Percentiles rank a stretch among this genome's conserved stretches.
These are phyloP conservation scores for Hetaerina titia DNA, from an alignment of 2,888 invertebrate species.

Conservation along the genomic window DNA sequence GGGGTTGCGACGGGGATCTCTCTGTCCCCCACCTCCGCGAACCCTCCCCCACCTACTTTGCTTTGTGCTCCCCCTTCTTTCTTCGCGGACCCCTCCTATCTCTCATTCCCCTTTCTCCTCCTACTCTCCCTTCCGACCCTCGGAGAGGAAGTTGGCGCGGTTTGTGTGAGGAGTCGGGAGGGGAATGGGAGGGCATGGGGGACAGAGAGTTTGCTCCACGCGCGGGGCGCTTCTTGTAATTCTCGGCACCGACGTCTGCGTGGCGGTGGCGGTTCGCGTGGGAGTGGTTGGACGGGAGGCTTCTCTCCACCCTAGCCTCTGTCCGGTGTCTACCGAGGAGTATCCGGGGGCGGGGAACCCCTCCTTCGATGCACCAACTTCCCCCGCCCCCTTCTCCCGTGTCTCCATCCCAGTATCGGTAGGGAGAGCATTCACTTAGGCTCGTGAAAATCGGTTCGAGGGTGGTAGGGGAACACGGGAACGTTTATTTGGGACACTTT, in stretches of 20 bases:
- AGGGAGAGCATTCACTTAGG: not conserved
- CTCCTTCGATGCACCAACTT: not conserved
- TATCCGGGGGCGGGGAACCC: not conserved
- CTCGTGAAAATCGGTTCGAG: not conserved
- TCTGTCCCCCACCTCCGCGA: not conserved
- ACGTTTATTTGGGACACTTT: too few relatives aligned
- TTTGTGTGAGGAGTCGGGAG: not conserved
- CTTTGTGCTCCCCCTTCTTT: too few relatives aligned
- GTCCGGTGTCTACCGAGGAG: not conserved
- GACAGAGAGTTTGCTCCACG: not conserved
- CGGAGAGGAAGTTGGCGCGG: not conserved
- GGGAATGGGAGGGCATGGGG: not conserved
- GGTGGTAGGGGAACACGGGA: too few relatives aligned
- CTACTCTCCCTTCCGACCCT: not conserved
- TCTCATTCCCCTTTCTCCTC: not conserved
- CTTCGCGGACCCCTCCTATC: too few relatives aligned
- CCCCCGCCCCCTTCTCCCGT: not conserved
- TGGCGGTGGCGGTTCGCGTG: not conserved
- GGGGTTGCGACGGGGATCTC: not conserved
- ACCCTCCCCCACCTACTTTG: not conserved
- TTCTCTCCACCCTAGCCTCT: not conserved
- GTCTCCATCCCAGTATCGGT: not conserved
- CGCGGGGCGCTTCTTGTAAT: not conserved
- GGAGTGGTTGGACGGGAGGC: not conserved
- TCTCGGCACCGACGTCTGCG: not conserved